Conservation (phyloP, 2,113 vertebrate species). For the Barnardius zonarius region DNA sequence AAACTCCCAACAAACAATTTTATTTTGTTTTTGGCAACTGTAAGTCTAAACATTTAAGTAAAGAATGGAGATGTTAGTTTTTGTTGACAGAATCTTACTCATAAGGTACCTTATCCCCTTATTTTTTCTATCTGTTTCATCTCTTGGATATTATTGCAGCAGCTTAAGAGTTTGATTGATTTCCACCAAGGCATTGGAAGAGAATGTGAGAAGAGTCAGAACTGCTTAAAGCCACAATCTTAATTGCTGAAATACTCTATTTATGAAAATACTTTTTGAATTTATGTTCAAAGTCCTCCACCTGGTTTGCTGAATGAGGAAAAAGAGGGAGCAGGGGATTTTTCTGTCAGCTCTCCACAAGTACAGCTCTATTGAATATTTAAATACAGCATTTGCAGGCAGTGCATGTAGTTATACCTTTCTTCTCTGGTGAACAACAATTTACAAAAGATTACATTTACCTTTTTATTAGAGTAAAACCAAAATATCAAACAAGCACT, state of each 20-base stretch:
- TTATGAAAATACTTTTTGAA: constrained; percentile 13
- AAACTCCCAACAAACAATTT: background rate
- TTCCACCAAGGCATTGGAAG: background rate
- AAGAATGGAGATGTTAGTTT: background rate
- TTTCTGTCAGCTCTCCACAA: background rate
- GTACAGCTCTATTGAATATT: background rate
- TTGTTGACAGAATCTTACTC: constrained; percentile 17
- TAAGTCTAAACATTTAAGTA: constrained; percentile 24
- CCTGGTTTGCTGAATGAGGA: constrained; percentile 13
- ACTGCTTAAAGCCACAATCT: background rate
- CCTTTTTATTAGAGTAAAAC: background rate
- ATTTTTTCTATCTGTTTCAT: constrained; percentile 41
- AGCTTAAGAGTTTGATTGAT: constrained; percentile 13
- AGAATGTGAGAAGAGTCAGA: background rate
- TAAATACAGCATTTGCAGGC: background rate
- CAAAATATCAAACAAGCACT: background rate
- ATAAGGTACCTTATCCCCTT: background rate
- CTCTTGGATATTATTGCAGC: constrained; percentile 1
- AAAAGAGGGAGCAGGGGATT: background rate
- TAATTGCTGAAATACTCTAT: constrained; percentile 11
- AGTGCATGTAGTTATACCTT: background rate
- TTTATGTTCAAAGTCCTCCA: background rate
- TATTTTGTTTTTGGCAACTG: background rate
- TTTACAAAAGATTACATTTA: background rate
- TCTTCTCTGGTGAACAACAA: background rate